Evolutionary conservation across 2,113 vertebrate genomes (phyloP).

Genomic region (Callaeas wilsoni): DNA sequence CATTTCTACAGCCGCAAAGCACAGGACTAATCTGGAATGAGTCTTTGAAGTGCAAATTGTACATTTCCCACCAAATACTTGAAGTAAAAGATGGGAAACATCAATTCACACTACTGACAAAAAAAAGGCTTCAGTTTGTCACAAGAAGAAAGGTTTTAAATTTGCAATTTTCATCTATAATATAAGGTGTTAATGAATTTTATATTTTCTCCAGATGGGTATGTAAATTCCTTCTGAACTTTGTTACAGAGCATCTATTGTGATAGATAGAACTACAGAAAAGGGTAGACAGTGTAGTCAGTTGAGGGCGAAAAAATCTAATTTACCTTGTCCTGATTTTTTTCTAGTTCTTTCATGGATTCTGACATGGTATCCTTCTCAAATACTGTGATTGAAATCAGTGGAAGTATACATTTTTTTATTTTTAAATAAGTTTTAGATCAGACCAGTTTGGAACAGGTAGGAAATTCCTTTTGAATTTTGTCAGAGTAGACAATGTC

Average conservation of each 20-base stretch:
- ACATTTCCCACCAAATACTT: slow-evolving; percentile 52
- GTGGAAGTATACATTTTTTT: not conserved
- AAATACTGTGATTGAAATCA: not conserved
- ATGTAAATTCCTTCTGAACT: slow-evolving; percentile 54
- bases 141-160: slow-evolving; percentile 57
- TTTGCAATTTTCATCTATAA: slow-evolving; percentile 51
- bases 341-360: not conserved
- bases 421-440: not conserved
- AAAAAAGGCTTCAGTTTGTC: slow-evolving; percentile 15
- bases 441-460: not conserved
- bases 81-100: slow-evolving; percentile 50
- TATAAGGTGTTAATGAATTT: slow-evolving; percentile 67
- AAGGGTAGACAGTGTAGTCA: not conserved
- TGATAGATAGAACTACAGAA: not conserved
- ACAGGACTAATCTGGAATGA: slow-evolving; percentile 5
- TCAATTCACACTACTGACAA: slow-evolving; percentile 57
- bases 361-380: not conserved
- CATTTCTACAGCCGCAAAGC: not conserved
- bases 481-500: not conserved
- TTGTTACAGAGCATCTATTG: slow-evolving; percentile 14
- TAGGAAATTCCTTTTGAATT: not conserved
- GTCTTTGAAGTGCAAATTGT: slow-evolving; percentile 69
- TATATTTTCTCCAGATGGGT: slow-evolving; percentile 56
- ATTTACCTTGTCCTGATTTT: not conserved
- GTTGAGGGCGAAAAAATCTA: not conserved